A percentile compares a stretch with the other conserved stretches of the same genome.
Evolutionary conservation across 2,888 invertebrate species (phyloP).

Genomic region (Pammene aurita): DNA sequence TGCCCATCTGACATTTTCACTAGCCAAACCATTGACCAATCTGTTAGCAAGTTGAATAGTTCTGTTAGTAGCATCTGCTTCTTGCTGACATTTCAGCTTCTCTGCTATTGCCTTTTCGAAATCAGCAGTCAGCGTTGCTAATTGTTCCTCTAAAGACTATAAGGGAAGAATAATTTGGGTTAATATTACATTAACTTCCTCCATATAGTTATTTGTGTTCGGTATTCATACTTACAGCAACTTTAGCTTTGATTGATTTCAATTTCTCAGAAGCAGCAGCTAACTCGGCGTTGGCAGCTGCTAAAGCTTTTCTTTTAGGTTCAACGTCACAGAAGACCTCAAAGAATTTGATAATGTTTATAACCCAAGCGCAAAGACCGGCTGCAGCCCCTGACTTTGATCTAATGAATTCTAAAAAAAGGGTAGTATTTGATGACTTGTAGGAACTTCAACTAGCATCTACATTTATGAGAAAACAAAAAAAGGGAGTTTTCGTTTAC

Average conservation of each 20-base stretch:
- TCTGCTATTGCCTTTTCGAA: conserved; percentile 96
- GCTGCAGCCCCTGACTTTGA: conserved; percentile 97
- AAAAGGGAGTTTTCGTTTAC: background rate
- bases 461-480: background rate
- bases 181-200: background rate
- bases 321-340: conserved; percentile 99
- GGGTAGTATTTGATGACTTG: background rate
- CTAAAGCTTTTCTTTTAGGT: conserved; percentile 95
- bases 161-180: conserved; percentile 41
- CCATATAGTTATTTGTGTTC: background rate
- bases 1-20: conserved; percentile 98
- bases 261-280: conserved; percentile 95
- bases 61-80: conserved; percentile 96
- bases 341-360: conserved; percentile 97
- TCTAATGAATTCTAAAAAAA: conserved; percentile 88
- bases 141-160: conserved; percentile 93
- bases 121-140: conserved; percentile 94
- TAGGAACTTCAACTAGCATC: background rate
- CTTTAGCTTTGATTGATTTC: conserved; percentile 93
- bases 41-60: conserved; percentile 97
- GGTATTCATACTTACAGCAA: conserved; percentile 85
- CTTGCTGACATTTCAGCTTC: conserved; percentile 95
- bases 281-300: conserved; percentile 95
- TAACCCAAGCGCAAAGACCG: conserved; percentile 97
- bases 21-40: conserved; percentile 96